Percentiles rank a stretch among this genome's conserved stretches.
These are phyloP conservation scores for Brachypteracias leptosomus DNA, from an alignment of 2,113 vertebrate species.

Conservation along the genomic window DNA sequence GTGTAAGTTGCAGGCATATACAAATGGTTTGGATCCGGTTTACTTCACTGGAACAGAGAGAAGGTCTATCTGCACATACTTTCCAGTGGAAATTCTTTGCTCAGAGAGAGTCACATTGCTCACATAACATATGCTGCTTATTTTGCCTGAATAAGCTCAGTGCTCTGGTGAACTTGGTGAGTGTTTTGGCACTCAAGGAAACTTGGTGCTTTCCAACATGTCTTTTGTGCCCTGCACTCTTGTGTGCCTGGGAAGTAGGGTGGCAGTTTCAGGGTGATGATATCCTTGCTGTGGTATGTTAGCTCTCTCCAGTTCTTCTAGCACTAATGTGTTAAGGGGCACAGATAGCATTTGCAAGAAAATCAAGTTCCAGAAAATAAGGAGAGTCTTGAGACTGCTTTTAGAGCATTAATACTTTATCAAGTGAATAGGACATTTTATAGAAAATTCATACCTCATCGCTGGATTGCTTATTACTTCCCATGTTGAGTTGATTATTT, in stretches of 20 bases:
- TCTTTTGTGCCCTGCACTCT: accelerated
- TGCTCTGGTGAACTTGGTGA: neutral
- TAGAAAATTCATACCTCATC: neutral
- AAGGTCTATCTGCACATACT: neutral
- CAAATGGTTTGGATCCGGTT: neutral
- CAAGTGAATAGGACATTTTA: neutral
- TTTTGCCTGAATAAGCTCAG: neutral
- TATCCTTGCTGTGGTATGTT: neutral
- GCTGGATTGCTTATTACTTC: neutral
- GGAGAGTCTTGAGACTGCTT: neutral
- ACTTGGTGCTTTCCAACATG: accelerated
- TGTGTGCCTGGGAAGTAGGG: accelerated
- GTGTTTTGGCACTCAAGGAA: neutral
- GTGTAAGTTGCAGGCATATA: neutral
- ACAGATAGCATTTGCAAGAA: neutral
- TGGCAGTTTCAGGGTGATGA: neutral
- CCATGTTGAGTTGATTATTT: neutral
- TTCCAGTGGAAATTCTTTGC: neutral
- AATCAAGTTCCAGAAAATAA: neutral
- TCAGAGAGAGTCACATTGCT: neutral
- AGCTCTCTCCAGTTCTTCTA: neutral
- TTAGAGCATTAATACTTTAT: neutral
- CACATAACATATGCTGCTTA: neutral
- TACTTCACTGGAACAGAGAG: neutral
- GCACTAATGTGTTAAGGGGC: neutral